Percentiles rank a stretch among this genome's conserved stretches.
These are phyloP conservation scores for Sebastes variabilis DNA, from an alignment of 2,797 vertebrate genomes.

Conservation along the genomic window DNA sequence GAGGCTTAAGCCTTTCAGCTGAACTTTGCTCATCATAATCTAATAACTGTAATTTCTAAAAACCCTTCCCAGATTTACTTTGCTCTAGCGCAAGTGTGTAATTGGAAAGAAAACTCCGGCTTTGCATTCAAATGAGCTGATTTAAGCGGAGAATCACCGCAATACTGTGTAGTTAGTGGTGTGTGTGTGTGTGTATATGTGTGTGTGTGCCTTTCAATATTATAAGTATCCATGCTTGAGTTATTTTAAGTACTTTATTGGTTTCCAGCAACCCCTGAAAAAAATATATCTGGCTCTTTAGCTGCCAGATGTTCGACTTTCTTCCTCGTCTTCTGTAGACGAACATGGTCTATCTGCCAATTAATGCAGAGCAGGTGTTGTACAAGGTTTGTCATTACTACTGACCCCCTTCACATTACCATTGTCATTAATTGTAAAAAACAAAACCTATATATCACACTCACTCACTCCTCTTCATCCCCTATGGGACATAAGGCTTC, in stretches of 20 bases:
- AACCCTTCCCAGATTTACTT: conserved; percentile 65
- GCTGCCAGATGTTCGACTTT: neutral
- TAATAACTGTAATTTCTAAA: conserved; percentile 76
- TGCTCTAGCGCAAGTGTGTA: conserved; percentile 71
- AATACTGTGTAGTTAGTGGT: neutral
- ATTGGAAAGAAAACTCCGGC: conserved; percentile 69
- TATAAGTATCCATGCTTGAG: neutral
- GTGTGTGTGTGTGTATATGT: neutral
- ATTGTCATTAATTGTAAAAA: neutral
- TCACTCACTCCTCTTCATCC: no score
- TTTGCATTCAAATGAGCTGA: conserved; percentile 74
- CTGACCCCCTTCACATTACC: neutral
- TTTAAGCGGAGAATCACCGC: conserved; percentile 44
- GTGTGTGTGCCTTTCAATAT: neutral
- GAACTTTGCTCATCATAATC: conserved; percentile 72
- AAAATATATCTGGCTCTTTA: neutral
- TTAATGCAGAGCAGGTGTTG: neutral
- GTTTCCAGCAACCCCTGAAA: neutral
- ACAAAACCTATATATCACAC: no score
- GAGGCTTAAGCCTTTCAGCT: conserved; percentile 64
- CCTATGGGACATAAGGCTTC: neutral
- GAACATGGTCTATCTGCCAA: neutral
- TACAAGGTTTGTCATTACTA: neutral
- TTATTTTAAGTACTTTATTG: neutral
- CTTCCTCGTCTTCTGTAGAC: neutral